A percentile compares a stretch with the other conserved stretches of the same genome.
These are phyloP conservation scores for Gracilinanus agilis DNA, from an alignment of 2,113 vertebrate species.

Conservation along the genomic window DNA sequence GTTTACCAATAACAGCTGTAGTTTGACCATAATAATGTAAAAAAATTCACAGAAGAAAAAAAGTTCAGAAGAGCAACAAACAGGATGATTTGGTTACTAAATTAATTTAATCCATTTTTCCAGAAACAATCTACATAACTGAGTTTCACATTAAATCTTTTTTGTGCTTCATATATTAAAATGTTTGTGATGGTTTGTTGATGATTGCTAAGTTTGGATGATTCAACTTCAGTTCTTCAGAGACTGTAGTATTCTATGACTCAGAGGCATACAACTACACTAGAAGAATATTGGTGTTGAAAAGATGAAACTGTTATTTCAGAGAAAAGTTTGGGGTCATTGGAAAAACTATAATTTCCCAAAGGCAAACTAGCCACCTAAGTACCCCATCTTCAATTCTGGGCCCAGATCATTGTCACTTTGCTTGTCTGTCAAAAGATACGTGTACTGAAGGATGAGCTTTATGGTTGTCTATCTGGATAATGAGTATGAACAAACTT, in stretches of 20 bases:
- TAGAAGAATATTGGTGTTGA: neutral
- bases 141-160: neutral
- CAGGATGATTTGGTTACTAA: neutral
- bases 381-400: neutral
- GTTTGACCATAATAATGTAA: neutral
- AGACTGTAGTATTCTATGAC: neutral
- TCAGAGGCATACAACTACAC: neutral
- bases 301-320: neutral
- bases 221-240: neutral
- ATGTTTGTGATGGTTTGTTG: neutral
- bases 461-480: neutral
- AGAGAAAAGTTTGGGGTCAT: neutral
- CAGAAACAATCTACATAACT: neutral
- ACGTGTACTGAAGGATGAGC: neutral
- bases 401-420: neutral
- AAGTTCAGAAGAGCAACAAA: neutral
- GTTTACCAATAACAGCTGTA: no score
- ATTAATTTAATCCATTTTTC: neutral
- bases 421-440: neutral
- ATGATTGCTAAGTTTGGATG: neutral
- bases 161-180: neutral
- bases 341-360: neutral
- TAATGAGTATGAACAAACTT: neutral
- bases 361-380: neutral
- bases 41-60: neutral